Conservation (phyloP, 2,888 invertebrate species). For the Orthosia gothica region DNA sequence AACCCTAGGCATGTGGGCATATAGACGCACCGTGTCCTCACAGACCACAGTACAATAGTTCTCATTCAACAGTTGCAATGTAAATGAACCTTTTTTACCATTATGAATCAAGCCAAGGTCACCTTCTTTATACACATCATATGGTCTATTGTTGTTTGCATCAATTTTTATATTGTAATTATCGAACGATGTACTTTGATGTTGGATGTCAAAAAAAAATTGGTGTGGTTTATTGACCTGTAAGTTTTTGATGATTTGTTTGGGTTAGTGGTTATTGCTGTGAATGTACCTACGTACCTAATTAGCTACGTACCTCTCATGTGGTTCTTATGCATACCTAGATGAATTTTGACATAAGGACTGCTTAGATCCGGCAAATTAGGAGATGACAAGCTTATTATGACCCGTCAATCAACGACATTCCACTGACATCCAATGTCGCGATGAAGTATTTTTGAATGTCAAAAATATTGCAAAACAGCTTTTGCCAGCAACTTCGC, state of each 20-base stretch:
- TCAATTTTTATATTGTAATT: constrained; percentile 62
- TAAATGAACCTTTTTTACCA: constrained; percentile 91
- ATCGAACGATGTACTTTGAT: constrained; percentile 50
- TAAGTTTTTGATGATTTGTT: constrained; percentile 22
- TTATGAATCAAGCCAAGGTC: constrained; percentile 87
- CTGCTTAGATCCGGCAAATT: not conserved
- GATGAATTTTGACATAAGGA: not conserved
- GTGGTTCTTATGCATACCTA: not conserved
- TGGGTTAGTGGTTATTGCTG: not conserved
- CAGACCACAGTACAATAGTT: constrained; percentile 79
- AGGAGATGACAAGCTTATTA: not conserved
- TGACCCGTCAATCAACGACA: not conserved
- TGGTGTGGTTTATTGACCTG: constrained; percentile 52
- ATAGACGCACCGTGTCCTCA: constrained; percentile 86
- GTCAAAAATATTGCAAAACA: not conserved
- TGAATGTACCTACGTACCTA: not conserved
- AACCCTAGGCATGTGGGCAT: constrained; percentile 81
- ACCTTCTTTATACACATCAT: constrained; percentile 84
- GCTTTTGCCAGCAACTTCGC: too few relatives aligned
- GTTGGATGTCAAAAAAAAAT: constrained; percentile 52
- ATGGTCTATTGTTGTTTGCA: constrained; percentile 72
- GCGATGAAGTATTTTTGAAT: not conserved
- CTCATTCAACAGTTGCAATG: constrained; percentile 89
- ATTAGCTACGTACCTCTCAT: not conserved
- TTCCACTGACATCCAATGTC: not conserved